Evolutionary conservation across 2,113 vertebrate species (phyloP).

Genomic region (Kryptolebias marmoratus): DNA sequence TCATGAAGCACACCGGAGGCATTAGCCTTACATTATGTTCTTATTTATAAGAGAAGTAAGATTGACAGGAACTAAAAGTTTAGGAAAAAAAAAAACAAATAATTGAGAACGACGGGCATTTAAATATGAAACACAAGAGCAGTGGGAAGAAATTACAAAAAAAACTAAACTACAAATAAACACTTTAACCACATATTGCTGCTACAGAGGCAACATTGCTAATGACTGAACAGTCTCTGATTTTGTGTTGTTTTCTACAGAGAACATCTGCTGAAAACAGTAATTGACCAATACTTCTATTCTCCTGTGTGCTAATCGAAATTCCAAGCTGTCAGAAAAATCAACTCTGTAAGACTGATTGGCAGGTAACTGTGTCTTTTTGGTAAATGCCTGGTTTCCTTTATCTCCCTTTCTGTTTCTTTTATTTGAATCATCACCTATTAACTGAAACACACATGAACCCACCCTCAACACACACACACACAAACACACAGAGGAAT

Average conservation of each 20-base stretch:
- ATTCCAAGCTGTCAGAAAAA: conserved; percentile 63
- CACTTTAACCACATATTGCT: conserved; percentile 31
- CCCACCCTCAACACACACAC: neutral
- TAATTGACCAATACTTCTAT: conserved; percentile 61
- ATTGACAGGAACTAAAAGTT: neutral
- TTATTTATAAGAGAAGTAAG: neutral
- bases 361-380: conserved; percentile 52
- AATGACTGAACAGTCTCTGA: conserved; percentile 43
- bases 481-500: neutral
- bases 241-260: conserved; percentile 41
- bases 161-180: conserved; percentile 1
- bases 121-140: neutral
- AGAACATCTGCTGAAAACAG: conserved; percentile 67
- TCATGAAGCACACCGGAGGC: no score
- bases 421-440: neutral
- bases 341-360: conserved; percentile 53
- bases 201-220: conserved; percentile 34
- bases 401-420: neutral
- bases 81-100: neutral
- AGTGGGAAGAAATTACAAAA: conserved; percentile 21
- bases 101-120: neutral
- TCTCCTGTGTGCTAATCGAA: conserved; percentile 60
- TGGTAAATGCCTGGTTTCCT: conserved; percentile 24
- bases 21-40: neutral
- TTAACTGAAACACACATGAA: neutral